Base-by-base conservation (phyloP, 2,888 invertebrate genomes). In the Exocentrus adspersus region DNA sequence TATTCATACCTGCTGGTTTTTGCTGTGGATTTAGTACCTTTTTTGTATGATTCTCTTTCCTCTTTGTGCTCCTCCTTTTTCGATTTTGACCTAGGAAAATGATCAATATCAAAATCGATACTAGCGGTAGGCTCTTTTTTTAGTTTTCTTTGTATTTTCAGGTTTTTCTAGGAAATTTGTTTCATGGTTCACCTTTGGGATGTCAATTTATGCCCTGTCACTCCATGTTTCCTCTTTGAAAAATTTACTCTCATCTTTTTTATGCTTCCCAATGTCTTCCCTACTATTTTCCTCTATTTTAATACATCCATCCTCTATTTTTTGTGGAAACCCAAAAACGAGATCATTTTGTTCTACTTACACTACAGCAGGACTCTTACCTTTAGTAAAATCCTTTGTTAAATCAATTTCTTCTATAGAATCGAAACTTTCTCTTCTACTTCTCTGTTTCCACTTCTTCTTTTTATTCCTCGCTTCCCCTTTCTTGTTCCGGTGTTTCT, bases 1-100 rank as follows among this genome's bases (percentile, higher is more conserved):
- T 2, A 2, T 2, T 58, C 60, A 6, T 37, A 53, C 51, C 64
- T 64, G 48, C 37, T 37, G 43, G 21, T 32, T 24, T 60, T 56
- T 21, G 45, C 30, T 1, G 10, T 12, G 45, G 45, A 16, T n/a
- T 51, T 24, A 1, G 43, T 42, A 20, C 5, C 17, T 28, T 57
- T 54, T 51, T 12, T 45, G 10, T 43, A 51, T 20, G 16, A 46
- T 20, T 58, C 20, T 20, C 10, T 21, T 14, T 57, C 37, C 3
- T 19, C 21, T 53, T 28, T 54, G 1, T 20, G 17, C n/a, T 54
- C 28, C 6, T 28, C 24, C 9, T 54, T 17, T 21, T 43, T 43
- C 1, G 57, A 28, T n/a, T 16, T 45, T 0, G 16, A 48, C 28
- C 14, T 17, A 21, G n/a, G n/a, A n/a, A n/a, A n/a, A n/a, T n/a